Evolutionary conservation across 2,888 invertebrate genomes (phyloP).

Genomic region (Pteria penguin): DNA sequence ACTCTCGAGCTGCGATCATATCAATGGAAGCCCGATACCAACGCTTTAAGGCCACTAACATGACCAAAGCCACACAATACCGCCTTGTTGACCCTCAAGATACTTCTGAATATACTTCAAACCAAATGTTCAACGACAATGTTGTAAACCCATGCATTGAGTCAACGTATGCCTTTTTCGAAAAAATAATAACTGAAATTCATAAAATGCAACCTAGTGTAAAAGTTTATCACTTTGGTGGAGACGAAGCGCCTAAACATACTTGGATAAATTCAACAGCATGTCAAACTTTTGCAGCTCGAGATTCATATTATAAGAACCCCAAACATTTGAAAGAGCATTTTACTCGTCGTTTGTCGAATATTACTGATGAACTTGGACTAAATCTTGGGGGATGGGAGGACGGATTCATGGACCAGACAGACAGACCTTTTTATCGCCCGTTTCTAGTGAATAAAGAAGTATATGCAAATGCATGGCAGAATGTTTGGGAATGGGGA

Average conservation of each 20-base stretch:
- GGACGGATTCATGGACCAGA: slow-evolving; percentile 63
- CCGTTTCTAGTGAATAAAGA: slow-evolving; percentile 37
- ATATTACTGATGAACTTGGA: slow-evolving; percentile 43
- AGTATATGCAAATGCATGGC: slow-evolving; percentile 60
- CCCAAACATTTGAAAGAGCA: slow-evolving; percentile 52
- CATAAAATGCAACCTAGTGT: slow-evolving; percentile 65
- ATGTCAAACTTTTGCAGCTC: slow-evolving; percentile 55
- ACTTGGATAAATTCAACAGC: slow-evolving; percentile 72
- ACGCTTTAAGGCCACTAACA: slow-evolving; percentile 32
- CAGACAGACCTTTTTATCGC: slow-evolving; percentile 46
- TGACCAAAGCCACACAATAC: slow-evolving; percentile 48
- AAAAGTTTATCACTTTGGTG: slow-evolving; percentile 73
- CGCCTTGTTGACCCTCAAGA: slow-evolving; percentile 63
- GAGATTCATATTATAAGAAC: not conserved
- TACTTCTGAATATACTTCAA: slow-evolving; percentile 57
- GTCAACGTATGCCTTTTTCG: slow-evolving; percentile 68
- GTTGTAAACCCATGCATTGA: slow-evolving; percentile 70
- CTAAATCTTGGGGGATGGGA: slow-evolving; percentile 69
- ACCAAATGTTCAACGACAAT: slow-evolving; percentile 68
- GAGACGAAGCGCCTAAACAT: slow-evolving; percentile 73
- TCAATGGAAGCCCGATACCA: slow-evolving; percentile 70
- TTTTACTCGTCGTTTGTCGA: slow-evolving; percentile 49
- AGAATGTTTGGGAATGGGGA: slow-evolving; percentile 70
- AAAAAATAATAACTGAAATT: slow-evolving; percentile 59
- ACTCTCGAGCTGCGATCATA: slow-evolving; percentile 72